A percentile compares a stretch with the other conserved stretches of the same genome.
Evolutionary conservation across 1,140 invertebrate genomes (phyloP).

Genomic region (Lineus longissimus): DNA sequence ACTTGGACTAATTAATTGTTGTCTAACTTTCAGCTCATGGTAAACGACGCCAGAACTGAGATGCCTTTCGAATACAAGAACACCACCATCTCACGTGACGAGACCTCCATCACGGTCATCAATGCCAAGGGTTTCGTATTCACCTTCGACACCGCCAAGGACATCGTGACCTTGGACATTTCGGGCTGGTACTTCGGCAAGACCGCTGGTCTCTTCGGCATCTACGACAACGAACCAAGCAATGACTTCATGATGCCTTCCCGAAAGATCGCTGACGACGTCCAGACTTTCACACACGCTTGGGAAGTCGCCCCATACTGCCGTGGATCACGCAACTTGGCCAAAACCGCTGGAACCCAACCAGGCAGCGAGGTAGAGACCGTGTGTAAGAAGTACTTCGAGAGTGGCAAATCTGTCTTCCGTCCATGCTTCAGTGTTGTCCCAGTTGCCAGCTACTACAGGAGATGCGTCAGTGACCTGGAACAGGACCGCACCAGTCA

Average conservation of each 20-base stretch:
- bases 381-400: constrained; percentile 26
- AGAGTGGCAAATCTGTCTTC: too few species aligned
- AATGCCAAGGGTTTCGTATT: constrained; percentile 38
- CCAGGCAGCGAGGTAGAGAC: constrained; percentile 22
- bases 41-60: constrained; percentile 52
- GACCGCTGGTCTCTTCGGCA: constrained; percentile 75
- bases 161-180: constrained; percentile 35
- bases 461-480: constrained; percentile 51
- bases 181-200: constrained; percentile 66
- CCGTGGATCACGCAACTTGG: constrained; percentile 15
- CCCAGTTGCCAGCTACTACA: constrained; percentile 38
- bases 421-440: constrained; percentile 47
- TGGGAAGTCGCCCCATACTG: constrained; percentile 45
- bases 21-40: constrained; percentile 56
- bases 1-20: too few species aligned
- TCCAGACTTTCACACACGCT: constrained; percentile 56
- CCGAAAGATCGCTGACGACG: constrained; percentile 37
- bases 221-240: constrained; percentile 76
- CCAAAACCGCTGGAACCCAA: constrained; percentile 10
- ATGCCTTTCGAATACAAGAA: constrained; percentile 64
- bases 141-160: constrained; percentile 21
- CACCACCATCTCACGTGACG: constrained; percentile 34
- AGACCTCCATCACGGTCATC: neutral
- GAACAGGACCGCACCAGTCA: constrained; percentile 29
- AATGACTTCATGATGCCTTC: constrained; percentile 70